These are phyloP conservation scores for Leptodactylus fallax DNA, from an alignment of 2,797 vertebrate species.

Conservation along the genomic window DNA sequence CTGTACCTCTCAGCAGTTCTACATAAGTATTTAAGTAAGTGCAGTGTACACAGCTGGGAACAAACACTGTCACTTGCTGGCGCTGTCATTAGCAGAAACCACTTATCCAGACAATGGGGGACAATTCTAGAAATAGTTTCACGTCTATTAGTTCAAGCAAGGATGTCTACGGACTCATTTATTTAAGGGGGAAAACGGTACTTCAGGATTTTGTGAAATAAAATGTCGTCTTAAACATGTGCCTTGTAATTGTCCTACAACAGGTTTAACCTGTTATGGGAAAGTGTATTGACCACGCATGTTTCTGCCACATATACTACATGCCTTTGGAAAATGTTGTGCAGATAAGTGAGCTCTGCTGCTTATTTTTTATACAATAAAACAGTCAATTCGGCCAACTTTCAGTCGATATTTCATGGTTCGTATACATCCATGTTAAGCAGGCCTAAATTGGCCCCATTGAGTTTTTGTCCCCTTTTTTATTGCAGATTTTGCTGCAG, in stretches of 20 bases:
- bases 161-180: background rate
- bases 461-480: too few species aligned
- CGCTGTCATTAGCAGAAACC: slow-evolving; percentile 40
- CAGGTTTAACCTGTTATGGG: background rate
- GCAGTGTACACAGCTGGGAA: slow-evolving; percentile 45
- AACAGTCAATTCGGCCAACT: too few species aligned
- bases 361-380: too few species aligned
- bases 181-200: background rate
- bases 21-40: slow-evolving; percentile 42
- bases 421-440: too few species aligned
- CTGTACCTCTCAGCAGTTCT: slow-evolving; percentile 11
- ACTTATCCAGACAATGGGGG: slow-evolving; percentile 33
- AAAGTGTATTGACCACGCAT: background rate
- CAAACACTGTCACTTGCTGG: slow-evolving; percentile 29
- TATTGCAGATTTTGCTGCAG: too few species aligned
- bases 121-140: slow-evolving; percentile 27
- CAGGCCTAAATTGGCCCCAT: too few species aligned
- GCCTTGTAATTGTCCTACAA: background rate
- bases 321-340: background rate
- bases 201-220: background rate
- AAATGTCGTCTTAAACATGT: background rate
- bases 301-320: background rate
- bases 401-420: too few species aligned
- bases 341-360: background rate
- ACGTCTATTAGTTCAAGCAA: slow-evolving; percentile 8